A percentile compares a stretch with the other conserved stretches of the same genome.
These are phyloP conservation scores for Paracanthobrama guichenoti DNA, from an alignment of 2,113 vertebrate genomes.

Conservation along the genomic window DNA sequence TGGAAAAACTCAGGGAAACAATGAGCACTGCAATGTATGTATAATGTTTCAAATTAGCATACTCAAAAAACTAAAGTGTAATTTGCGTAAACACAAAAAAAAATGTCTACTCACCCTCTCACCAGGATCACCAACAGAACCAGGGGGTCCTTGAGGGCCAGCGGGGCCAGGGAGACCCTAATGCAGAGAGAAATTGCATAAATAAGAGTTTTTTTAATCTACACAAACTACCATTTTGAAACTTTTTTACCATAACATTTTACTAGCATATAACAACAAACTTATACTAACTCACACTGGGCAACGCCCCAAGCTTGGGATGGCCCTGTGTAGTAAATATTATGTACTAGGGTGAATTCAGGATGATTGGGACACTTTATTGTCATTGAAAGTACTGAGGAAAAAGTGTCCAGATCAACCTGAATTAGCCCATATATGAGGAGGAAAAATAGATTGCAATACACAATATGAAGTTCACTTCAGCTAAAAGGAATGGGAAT, in stretches of 20 bases:
- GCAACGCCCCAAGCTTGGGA: too few species aligned
- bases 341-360: background rate
- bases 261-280: background rate
- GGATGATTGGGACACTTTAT: background rate
- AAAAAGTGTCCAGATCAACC: too few species aligned
- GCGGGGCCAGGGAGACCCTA: slow-evolving; percentile 82
- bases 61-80: background rate
- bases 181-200: background rate
- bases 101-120: slow-evolving; percentile 80
- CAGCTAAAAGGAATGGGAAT: background rate
- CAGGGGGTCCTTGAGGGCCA: slow-evolving; percentile 82
- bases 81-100: background rate
- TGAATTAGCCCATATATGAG: too few species aligned
- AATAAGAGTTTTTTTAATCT: background rate
- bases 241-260: background rate
- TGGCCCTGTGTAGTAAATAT: background rate
- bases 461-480: background rate
- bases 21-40: background rate
- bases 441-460: background rate
- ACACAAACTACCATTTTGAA: background rate
- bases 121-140: slow-evolving; percentile 85
- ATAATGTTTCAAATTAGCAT: background rate
- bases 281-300: too few species aligned
- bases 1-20: background rate
- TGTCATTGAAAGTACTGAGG: background rate